Conservation (phyloP, 1,140 invertebrate genomes). For the Yoshiicerus persimilis region DNA sequence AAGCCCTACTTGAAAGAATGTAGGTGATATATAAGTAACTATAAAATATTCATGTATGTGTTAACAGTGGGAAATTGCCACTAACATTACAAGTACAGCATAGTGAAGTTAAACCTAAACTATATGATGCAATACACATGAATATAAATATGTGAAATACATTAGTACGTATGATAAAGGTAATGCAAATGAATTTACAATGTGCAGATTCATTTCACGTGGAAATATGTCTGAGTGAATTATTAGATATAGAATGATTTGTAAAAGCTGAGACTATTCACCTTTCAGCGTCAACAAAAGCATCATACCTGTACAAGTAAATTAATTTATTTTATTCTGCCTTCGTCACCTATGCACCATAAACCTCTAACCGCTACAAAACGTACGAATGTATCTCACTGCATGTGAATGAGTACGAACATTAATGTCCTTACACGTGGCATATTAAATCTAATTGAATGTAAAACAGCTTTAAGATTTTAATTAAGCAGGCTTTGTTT, state of each 20-base stretch:
- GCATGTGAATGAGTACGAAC: not conserved
- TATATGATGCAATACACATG: not conserved
- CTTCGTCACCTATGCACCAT: too few species aligned
- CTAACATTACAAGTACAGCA: not conserved
- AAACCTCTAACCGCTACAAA: too few species aligned
- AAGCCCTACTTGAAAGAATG: not conserved
- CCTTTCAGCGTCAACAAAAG: too few species aligned
- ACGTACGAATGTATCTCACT: not conserved
- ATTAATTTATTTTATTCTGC: not conserved
- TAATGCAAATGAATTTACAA: not conserved
- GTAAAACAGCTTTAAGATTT: not conserved
- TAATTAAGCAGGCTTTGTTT: not conserved
- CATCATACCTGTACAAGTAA: too few species aligned
- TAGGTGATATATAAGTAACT: not conserved
- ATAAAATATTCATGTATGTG: not conserved
- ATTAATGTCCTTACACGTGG: not conserved
- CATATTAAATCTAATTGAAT: not conserved
- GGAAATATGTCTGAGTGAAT: too few species aligned
- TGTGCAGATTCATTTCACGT: too few species aligned
- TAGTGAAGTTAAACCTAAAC: not conserved
- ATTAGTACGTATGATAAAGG: not conserved
- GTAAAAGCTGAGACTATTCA: too few species aligned
- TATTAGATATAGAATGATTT: too few species aligned
- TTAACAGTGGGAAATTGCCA: not conserved
- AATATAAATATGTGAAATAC: too few species aligned